Evolutionary conservation across 2,113 vertebrate genomes (phyloP).

Genomic region (Egretta garzetta): DNA sequence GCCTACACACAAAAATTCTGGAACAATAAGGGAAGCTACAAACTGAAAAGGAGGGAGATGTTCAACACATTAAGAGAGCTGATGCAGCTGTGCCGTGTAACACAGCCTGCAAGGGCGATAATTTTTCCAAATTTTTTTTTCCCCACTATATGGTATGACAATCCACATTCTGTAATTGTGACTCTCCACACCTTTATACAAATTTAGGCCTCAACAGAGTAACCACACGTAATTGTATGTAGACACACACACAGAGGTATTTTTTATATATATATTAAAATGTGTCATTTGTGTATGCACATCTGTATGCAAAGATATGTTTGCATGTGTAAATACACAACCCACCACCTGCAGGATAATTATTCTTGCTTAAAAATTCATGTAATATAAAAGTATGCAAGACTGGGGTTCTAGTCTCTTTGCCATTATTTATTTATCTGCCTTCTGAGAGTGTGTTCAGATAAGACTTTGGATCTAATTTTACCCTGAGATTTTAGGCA

Average conservation of each 20-base stretch:
- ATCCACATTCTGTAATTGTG: background rate
- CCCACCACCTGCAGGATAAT: background rate
- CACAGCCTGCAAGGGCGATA: background rate
- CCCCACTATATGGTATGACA: background rate
- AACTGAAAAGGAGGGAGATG: background rate
- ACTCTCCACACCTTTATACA: background rate
- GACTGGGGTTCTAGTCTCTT: background rate
- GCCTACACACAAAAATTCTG: background rate
- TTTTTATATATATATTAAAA: background rate
- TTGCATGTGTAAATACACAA: background rate
- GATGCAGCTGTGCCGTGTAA: background rate
- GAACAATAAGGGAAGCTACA: background rate
- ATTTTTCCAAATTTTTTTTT: background rate
- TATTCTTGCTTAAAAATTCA: background rate
- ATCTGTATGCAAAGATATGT: background rate
- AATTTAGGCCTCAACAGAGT: background rate
- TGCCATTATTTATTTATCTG: background rate
- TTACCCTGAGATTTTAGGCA: background rate
- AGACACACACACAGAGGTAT: background rate
- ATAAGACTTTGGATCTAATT: background rate
- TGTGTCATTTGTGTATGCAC: background rate
- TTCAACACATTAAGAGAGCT: background rate
- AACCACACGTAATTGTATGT: fast-evolving
- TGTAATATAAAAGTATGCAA: background rate
- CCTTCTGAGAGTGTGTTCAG: background rate